A percentile compares a stretch with the other conserved stretches of the same genome.
Evolutionary conservation across 2,888 invertebrate species (phyloP).

Genomic region (Automeris io): DNA sequence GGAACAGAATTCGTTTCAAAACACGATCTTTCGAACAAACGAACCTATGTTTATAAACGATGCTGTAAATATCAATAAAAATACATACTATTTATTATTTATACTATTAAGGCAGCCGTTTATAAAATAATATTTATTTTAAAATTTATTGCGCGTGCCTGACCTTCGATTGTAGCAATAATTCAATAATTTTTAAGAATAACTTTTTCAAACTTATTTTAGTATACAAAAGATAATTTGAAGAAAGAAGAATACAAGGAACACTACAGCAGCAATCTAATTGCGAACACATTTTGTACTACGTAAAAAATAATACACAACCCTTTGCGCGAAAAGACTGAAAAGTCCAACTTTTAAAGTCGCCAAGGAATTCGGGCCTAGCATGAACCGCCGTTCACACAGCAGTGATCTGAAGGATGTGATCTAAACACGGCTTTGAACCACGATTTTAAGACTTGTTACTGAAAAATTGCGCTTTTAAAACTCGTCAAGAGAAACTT

Average conservation of each 20-base stretch:
- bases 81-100: conserved; percentile 29
- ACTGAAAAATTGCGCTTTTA: too few relatives aligned
- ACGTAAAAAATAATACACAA: conserved; percentile 77
- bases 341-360: conserved; percentile 73
- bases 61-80: conserved; percentile 44
- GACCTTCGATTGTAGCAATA: conserved; percentile 44
- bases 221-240: conserved; percentile 61
- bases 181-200: conserved; percentile 43
- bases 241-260: conserved; percentile 67
- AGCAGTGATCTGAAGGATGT: conserved; percentile 6
- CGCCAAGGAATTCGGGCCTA: conserved; percentile 46
- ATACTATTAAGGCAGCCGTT: conserved; percentile 63
- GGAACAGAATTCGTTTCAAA: conserved; percentile 24
- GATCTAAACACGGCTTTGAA: too few relatives aligned
- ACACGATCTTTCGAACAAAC: conserved; percentile 24
- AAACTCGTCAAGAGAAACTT: too few relatives aligned
- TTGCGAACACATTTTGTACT: conserved; percentile 77
- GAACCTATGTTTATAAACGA: conserved; percentile 39
- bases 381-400: conserved; percentile 16
- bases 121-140: conserved; percentile 48
- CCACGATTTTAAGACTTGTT: too few relatives aligned
- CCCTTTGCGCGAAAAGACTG: conserved; percentile 76
- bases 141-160: conserved; percentile 50
- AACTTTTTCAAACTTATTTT: conserved; percentile 67
- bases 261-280: conserved; percentile 76